Base-by-base conservation (phyloP, 2,797 vertebrate species). In the Gymnothorax reevesii region DNA sequence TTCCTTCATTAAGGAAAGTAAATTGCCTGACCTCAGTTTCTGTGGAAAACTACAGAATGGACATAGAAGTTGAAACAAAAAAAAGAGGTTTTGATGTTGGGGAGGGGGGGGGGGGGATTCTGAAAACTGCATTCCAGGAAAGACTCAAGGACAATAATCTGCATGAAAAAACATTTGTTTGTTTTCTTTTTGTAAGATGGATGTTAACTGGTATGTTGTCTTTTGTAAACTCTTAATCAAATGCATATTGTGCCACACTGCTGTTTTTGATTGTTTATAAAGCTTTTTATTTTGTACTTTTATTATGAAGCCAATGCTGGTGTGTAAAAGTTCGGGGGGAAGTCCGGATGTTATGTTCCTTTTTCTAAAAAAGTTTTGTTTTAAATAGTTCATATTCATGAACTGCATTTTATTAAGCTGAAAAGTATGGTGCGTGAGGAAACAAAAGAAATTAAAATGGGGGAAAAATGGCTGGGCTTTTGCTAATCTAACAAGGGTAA, bases 261-360 rank as follows among this genome's bases (percentile, higher is more conserved):
- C 71, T 73, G 71, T 73, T 73, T 42, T 12, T 73, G 71, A 27
- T 73, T 73, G 9, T 27, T 73, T 73, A 73, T 42, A 33, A 42
- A 73, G 71, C 71, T 73, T 73, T 73, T 73, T 66, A 73, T 73
- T 73, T 73, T 73, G 25, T 27, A 73, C 71, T 73, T 27, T 73
- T 73, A 66, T 66, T 66, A 20, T 66, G 64, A 66, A 66, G 64
- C 64, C 64, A 22, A 66, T 66, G 64, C 64, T 66, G 22, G 22
- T 66, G 64, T 66, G 71, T 73, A 73, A 73, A 33, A 33, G 71
- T 73, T 73, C 71, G 71, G 71, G 71, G 13, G 71, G 71, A 73
- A 73, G 27, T 33, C 71, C 71, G 27, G 71, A 73, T 73, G 71
- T 73, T 33, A 66, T 66, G 27, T 73, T 73, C 12, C 27, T 42